A percentile compares a stretch with the other conserved stretches of the same genome.
Evolutionary conservation across 2,113 vertebrate genomes (phyloP).

Genomic region (Pseudois nayaur): DNA sequence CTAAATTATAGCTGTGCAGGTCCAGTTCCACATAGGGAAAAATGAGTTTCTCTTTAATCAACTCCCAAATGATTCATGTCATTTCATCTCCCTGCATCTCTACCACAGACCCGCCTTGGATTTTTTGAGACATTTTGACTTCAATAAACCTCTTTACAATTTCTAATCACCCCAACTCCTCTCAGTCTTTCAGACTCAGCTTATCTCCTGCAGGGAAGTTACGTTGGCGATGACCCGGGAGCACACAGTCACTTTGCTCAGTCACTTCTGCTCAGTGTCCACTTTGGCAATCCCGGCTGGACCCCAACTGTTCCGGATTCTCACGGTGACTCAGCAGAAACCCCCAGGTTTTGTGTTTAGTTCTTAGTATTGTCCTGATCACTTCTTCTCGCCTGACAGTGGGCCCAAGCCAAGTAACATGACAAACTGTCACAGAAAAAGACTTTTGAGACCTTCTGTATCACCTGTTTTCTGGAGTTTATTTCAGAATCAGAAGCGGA

Average conservation of each 20-base stretch:
- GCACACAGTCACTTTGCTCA: not conserved
- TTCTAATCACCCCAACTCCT: not conserved
- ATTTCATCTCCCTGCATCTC: slow-evolving; percentile 99
- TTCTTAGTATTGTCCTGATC: not conserved
- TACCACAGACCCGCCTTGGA: slow-evolving; percentile 92
- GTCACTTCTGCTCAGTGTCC: not conserved
- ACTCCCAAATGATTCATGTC: slow-evolving; percentile 97
- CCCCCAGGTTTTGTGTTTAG: not conserved
- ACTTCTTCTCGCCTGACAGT: not conserved
- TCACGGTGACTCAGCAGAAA: not conserved
- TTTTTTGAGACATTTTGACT: slow-evolving; percentile 94
- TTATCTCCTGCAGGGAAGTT: not conserved
- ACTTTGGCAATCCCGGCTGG: not conserved
- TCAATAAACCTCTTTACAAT: slow-evolving; percentile 20
- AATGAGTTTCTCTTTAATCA: slow-evolving; percentile 98
- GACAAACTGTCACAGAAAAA: not conserved
- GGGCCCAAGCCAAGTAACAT: not conserved
- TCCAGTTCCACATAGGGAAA: slow-evolving; percentile 94
- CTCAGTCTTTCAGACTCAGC: not conserved
- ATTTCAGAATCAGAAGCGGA: slow-evolving; percentile 11
- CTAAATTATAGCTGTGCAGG: slow-evolving; percentile 93
- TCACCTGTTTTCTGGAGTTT: not conserved
- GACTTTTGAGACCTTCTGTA: not conserved
- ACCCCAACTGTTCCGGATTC: not conserved
- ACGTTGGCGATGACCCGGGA: not conserved